These are phyloP conservation scores for Tetramorium parvispinum DNA, from an alignment of 1,140 invertebrate species.

Conservation along the genomic window DNA sequence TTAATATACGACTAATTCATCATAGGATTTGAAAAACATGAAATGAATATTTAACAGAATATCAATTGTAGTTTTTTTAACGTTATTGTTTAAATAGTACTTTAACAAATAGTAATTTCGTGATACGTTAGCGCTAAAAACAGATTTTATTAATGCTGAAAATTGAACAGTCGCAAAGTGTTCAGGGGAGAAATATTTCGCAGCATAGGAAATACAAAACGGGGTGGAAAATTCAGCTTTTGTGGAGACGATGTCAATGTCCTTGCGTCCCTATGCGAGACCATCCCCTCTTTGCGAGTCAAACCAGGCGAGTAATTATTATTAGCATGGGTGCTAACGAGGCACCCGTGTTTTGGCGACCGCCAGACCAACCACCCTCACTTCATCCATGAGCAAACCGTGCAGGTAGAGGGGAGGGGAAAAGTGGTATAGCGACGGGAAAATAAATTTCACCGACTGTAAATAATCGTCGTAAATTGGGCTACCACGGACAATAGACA, in stretches of 20 bases:
- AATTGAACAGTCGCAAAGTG: constrained; percentile 27
- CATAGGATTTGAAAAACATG: not conserved
- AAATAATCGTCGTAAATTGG: constrained; percentile 74
- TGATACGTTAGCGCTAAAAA: not conserved
- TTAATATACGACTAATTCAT: not conserved
- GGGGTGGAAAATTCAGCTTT: constrained; percentile 48
- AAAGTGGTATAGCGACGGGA: not conserved
- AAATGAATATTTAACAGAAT: not conserved
- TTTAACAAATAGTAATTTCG: not conserved
- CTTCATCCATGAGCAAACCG: constrained; percentile 58
- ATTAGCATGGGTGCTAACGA: constrained; percentile 65
- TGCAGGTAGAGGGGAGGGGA: not conserved
- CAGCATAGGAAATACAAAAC: constrained; percentile 15
- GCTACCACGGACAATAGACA: constrained; percentile 55
- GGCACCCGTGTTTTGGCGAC: constrained; percentile 60
- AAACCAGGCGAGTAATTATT: constrained; percentile 66
- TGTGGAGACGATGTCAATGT: constrained; percentile 57
- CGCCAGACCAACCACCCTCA: constrained; percentile 57
- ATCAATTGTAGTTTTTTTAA: constrained; percentile 15
- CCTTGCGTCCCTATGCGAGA: constrained; percentile 40
- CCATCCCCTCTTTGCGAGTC: constrained; percentile 47
- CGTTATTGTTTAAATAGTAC: not conserved
- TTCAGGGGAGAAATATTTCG: constrained; percentile 14
- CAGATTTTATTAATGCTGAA: constrained; percentile 21
- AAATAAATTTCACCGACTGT: constrained; percentile 71